These are phyloP conservation scores for Tridacna crocea DNA, from an alignment of 2,888 invertebrate genomes.

Conservation along the genomic window DNA sequence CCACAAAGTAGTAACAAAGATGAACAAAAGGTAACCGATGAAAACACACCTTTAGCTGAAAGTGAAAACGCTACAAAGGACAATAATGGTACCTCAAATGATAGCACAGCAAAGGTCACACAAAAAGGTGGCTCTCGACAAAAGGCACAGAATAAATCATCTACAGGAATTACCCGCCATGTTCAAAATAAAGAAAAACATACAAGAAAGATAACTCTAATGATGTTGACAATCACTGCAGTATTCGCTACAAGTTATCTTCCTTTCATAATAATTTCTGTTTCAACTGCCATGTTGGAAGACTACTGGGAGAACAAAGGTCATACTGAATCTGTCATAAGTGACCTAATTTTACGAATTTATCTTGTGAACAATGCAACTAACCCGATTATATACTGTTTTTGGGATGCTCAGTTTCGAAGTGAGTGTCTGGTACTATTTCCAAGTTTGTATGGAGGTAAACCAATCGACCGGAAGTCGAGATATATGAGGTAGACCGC, in stretches of 20 bases:
- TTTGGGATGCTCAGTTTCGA: slow-evolving; percentile 26
- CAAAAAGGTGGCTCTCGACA: no score
- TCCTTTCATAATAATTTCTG: slow-evolving; percentile 55
- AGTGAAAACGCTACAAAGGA: background rate
- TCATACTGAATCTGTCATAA: slow-evolving; percentile 14
- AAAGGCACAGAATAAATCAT: slow-evolving; percentile 5
- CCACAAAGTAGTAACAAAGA: background rate
- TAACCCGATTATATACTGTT: slow-evolving; percentile 33
- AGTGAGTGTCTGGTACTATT: slow-evolving; percentile 17
- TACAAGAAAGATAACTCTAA: slow-evolving; percentile 61
- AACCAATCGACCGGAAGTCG: background rate
- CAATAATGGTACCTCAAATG: background rate
- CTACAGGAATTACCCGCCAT: slow-evolving; percentile 43
- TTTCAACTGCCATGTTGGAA: slow-evolving; percentile 35
- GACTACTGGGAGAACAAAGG: slow-evolving; percentile 42
- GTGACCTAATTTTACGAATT: slow-evolving; percentile 44
- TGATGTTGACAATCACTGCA: slow-evolving; percentile 63
- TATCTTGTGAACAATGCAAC: slow-evolving; percentile 28
- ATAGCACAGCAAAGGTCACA: background rate
- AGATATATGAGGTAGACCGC: background rate
- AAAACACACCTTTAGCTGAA: background rate
- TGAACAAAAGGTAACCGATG: background rate
- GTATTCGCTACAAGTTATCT: slow-evolving; percentile 59
- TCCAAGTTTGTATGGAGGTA: no score
- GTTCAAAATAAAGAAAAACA: slow-evolving; percentile 46